Conservation (phyloP, 2,888 invertebrate genomes). For the Acanthosoma haemorrhoidale region DNA sequence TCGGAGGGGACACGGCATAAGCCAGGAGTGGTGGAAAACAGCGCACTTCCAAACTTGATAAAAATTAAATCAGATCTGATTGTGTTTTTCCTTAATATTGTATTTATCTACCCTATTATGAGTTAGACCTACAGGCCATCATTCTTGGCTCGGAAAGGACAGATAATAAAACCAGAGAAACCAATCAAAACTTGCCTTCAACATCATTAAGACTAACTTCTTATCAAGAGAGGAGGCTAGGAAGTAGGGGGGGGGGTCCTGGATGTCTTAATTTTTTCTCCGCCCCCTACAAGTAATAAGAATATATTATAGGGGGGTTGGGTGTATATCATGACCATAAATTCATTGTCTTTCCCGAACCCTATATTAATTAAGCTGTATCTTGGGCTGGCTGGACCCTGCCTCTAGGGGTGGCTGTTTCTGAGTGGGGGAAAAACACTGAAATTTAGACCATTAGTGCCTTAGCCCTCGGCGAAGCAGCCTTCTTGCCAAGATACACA, state of each 20-base stretch:
- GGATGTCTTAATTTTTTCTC: constrained; percentile 26
- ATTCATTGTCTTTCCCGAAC: constrained; percentile 30
- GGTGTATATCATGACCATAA: constrained; percentile 26
- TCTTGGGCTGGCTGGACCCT: constrained; percentile 21
- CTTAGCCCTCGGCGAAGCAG: neutral
- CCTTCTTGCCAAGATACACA: neutral
- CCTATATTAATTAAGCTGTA: constrained; percentile 26
- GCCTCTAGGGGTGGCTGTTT: neutral
- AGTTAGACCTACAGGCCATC: neutral
- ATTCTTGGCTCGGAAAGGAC: constrained; percentile 12
- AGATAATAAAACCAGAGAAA: constrained; percentile 23
- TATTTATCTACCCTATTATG: constrained; percentile 20
- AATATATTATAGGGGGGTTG: constrained; percentile 21
- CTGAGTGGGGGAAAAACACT: constrained; percentile 21
- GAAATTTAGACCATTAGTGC: constrained; percentile 21
- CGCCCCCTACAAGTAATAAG: constrained; percentile 25
- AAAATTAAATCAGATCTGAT: constrained; percentile 18
- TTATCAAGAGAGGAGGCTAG: neutral
- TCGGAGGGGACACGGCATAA: neutral
- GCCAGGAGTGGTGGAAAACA: neutral
- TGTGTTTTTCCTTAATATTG: constrained; percentile 1
- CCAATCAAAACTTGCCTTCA: constrained; percentile 27
- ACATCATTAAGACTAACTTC: constrained; percentile 22
- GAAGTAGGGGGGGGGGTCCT: neutral
- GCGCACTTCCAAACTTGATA: neutral